A percentile compares a stretch with the other conserved stretches of the same genome.
These are phyloP conservation scores for Synergus umbraculus DNA, from an alignment of 2,888 invertebrate genomes.

Conservation along the genomic window DNA sequence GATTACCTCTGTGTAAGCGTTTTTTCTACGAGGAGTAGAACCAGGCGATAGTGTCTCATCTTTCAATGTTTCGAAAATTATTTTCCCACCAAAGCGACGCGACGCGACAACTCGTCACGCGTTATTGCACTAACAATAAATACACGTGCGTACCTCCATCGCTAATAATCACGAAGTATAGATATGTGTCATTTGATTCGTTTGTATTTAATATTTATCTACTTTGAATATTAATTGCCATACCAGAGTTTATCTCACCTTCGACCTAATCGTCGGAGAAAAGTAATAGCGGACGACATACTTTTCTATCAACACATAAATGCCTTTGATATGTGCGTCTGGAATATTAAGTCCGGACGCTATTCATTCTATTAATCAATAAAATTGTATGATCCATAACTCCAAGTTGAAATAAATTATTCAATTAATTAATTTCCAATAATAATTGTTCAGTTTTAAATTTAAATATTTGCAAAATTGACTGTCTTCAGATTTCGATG, in stretches of 20 bases:
- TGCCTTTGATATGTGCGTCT: not conserved
- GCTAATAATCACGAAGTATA: not conserved
- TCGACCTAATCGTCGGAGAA: not conserved
- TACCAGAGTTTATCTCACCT: not conserved
- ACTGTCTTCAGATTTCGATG: not conserved
- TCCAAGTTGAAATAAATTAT: not conserved
- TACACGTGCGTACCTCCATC: not conserved
- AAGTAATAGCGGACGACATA: conserved; percentile 14
- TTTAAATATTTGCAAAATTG: not conserved
- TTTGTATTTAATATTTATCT: not conserved
- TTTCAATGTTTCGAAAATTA: conserved; percentile 33
- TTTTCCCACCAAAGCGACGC: conserved; percentile 8
- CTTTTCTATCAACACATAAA: conserved; percentile 26
- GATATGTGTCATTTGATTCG: not conserved
- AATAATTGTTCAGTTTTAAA: not conserved
- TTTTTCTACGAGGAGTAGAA: conserved; percentile 22
- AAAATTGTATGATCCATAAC: not conserved
- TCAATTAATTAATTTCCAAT: not conserved
- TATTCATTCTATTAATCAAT: conserved; percentile 7
- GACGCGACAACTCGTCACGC: conserved; percentile 3
- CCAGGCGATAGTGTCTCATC: conserved; percentile 31
- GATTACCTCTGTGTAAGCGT: conserved; percentile 35
- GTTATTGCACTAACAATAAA: not conserved
- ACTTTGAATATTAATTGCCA: not conserved
- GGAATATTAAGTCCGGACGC: conserved; percentile 5